A percentile compares a stretch with the other conserved stretches of the same genome.
Conservation (phyloP, 2,888 invertebrate genomes). For the Tachystola acroxantha region DNA sequence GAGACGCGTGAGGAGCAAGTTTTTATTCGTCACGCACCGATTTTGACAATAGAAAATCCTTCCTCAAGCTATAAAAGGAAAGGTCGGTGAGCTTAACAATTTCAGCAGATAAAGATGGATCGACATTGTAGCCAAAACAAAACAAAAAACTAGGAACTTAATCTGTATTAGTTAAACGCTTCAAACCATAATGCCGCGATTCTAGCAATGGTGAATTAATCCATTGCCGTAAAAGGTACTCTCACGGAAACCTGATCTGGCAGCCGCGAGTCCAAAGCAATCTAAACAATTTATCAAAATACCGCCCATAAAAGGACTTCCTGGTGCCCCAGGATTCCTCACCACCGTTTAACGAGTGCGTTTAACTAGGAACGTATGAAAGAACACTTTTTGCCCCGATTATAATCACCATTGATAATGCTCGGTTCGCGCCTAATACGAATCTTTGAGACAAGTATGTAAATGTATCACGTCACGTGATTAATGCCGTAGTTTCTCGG, state of each 20-base stretch:
- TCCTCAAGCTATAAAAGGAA: slow-evolving; percentile 15
- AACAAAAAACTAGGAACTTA: slow-evolving; percentile 25
- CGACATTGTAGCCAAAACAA: slow-evolving; percentile 14
- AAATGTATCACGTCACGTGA: slow-evolving; percentile 1
- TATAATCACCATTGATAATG: slow-evolving; percentile 8
- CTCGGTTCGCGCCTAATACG: slow-evolving; percentile 14
- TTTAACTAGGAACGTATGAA: slow-evolving; percentile 15
- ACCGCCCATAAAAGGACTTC: slow-evolving; percentile 68
- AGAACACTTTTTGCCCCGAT: slow-evolving; percentile 14
- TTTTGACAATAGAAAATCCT: slow-evolving; percentile 20
- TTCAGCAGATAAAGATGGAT: slow-evolving; percentile 16
- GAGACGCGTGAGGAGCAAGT: slow-evolving; percentile 15
- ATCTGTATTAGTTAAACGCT: slow-evolving; percentile 25
- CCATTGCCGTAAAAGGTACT: slow-evolving; percentile 62
- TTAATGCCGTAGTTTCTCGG: slow-evolving; percentile 20
- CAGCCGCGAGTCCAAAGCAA: slow-evolving; percentile 54
- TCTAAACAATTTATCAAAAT: slow-evolving; percentile 71
- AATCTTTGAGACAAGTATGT: slow-evolving; percentile 2
- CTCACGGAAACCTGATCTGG: slow-evolving; percentile 64
- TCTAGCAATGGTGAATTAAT: slow-evolving; percentile 59
- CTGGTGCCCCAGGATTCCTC: slow-evolving; percentile 45
- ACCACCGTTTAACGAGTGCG: slow-evolving; percentile 23
- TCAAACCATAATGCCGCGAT: slow-evolving; percentile 27
- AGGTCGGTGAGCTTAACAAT: slow-evolving; percentile 19
- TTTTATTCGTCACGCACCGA: slow-evolving; percentile 20